Evolutionary conservation across 2,797 vertebrate genomes (phyloP), one percentile per base, ranked within the genome.

Genomic region (Gouania willdenowi): DNA sequence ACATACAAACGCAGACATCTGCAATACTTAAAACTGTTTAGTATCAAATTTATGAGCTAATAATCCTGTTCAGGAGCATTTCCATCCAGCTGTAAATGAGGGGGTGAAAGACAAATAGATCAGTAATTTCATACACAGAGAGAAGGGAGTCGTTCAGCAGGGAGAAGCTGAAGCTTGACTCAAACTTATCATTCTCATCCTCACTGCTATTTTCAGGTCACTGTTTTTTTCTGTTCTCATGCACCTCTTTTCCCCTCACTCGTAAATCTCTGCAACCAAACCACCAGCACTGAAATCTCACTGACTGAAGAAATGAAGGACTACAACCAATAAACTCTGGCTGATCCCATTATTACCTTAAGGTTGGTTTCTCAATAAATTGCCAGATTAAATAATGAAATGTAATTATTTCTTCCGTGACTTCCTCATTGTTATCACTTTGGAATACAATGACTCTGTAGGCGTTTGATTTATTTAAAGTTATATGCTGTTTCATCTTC

Each of bases 181-280:
- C 19, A 39, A 60, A 49, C 35, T 48, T 40, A 32, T 44, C 56
- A 35, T 7, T 22, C 41, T 50, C 37, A 11, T 26, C 47, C 40
- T 6, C 23, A 5, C 28, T 23, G 57, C 50, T 57, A 56, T 40
- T 59, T 60, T 75, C 68, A 80, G 53, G 23, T 70, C 62, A 47
- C 70, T 56, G 27, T 75, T 79, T 85, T 84, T 84, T 85, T 79
- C 77, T 28, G 22, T 75, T 83, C 73, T 82, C 80, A 81, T 66
- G 57, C 69, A 87, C 78, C 79, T 84, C 78, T 69, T 82, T 68
- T 55, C 61, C 34, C 53, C 46, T 54, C 44, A 60, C 42, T 41
- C 38, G 63, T 83, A 81, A 82, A 84, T 88, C 77, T 79, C 34
- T 42, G 37, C 25, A 39, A 54, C 50, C 81, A 78, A 85, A 83